Conservation (phyloP, 2,797 vertebrate species). For the Lutjanus argentimaculatus region DNA sequence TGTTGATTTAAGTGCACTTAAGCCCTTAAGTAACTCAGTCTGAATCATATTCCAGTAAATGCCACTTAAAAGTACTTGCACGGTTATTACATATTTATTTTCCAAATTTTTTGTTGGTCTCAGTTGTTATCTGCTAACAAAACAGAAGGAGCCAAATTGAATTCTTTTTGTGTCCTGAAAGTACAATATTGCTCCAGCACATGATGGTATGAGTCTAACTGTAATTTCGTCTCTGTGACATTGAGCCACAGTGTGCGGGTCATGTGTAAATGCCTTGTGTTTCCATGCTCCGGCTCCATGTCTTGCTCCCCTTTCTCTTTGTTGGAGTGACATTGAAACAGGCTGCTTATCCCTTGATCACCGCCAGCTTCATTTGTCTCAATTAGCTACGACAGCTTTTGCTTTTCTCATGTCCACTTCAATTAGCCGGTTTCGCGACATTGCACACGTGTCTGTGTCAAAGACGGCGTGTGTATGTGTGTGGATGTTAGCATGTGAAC, state of each 20-base stretch:
- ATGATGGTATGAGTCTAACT: not conserved
- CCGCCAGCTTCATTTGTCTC: constrained; percentile 82
- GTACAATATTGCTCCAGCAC: not conserved
- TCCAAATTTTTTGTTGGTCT: not conserved
- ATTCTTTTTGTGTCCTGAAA: not conserved
- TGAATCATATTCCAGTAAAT: not conserved
- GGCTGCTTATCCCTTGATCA: constrained; percentile 80
- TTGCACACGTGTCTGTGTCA: constrained; percentile 47
- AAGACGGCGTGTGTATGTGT: constrained; percentile 26
- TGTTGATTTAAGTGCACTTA: not conserved
- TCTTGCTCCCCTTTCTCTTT: constrained; percentile 38
- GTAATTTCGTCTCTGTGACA: constrained; percentile 29
- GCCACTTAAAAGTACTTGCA: not conserved
- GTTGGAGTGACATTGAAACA: constrained; percentile 77
- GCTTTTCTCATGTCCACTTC: constrained; percentile 80
- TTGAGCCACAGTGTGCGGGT: constrained; percentile 45
- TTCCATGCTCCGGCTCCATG: constrained; percentile 15
- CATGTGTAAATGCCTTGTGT: constrained; percentile 42
- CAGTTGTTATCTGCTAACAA: not conserved
- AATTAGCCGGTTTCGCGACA: constrained; percentile 67
- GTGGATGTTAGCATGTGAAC: constrained; percentile 10
- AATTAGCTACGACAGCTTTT: constrained; percentile 84
- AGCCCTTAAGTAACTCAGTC: not conserved
- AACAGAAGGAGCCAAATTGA: not conserved
- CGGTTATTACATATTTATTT: not conserved